Evolutionary conservation across 2,113 vertebrate genomes (phyloP), one percentile per base, ranked within the genome.

Genomic region (Cryptotis parvus): DNA sequence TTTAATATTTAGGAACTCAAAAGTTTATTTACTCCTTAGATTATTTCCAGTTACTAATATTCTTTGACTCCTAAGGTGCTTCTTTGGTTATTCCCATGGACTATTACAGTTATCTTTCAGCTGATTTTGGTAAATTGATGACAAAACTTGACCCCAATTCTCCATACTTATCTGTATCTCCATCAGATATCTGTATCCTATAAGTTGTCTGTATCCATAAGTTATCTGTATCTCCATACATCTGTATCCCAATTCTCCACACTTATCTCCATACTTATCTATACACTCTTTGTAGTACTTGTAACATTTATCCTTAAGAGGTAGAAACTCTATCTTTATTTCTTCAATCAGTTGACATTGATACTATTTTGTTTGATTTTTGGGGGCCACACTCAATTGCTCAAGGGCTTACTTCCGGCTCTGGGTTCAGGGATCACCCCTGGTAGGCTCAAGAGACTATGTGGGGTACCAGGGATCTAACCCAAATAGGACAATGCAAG

Each of bases 1-100:
- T 55, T 76, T 15, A 86, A 86, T 33, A 35, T 11, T 33, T 68
- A 68, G 31, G 29, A 78, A 79, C 22, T 87, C 35, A 83, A 91
- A 58, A n/a, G 39, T 52, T 37, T 45, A 35, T 20, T 52, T 29
- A 31, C 39, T 88, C 20, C 9, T 29, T 65, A 65, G 63, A 61
- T 22, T 58, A 76, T 35, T 75, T 31, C 26, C 37, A 73, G 39
- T 22, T 55, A 26, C 61, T 69, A 70, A 52, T 12, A 65, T 55
- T 63, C 66, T 89, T 79, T 65, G 15, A 83, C 66, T 69, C 31
- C 77, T 1, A 31, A 79, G 68, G 14, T 77, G 6, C 9, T 73
- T 68, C 58, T 22, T 37, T 8, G 29, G 58, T 45, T 37, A 52
- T 16, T 72, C 6, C n/a, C 66, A 11, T 72, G 16, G 16, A 58